Percentiles rank a stretch among this genome's conserved stretches.
These are phyloP conservation scores for Paralichthys olivaceus DNA, from an alignment of 2,113 vertebrate species.

Conservation along the genomic window DNA sequence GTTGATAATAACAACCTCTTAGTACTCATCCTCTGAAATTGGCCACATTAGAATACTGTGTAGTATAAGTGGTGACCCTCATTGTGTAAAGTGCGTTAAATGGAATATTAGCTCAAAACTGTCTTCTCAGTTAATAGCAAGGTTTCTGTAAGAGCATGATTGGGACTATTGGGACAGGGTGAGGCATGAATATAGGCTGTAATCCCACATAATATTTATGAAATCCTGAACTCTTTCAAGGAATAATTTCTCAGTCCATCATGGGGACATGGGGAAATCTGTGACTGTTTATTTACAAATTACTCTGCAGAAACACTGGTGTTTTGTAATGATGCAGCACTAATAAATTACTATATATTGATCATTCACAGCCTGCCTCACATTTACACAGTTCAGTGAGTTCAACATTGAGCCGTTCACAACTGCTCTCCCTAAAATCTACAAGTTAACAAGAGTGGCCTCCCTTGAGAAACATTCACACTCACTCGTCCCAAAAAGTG, in stretches of 20 bases:
- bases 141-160: constrained; percentile 2
- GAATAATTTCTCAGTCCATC: constrained; percentile 7
- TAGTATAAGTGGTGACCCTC: constrained; percentile 4
- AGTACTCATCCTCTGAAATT: neutral
- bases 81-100: constrained; percentile 11
- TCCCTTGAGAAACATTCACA: constrained; percentile 19
- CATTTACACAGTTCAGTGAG: neutral
- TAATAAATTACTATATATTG: neutral
- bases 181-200: neutral
- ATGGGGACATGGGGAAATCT: neutral
- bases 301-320: neutral
- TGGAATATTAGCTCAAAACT: constrained; percentile 12
- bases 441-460: constrained; percentile 21
- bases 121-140: constrained; percentile 2
- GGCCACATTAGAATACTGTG: constrained; percentile 4
- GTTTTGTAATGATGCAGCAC: constrained; percentile 5
- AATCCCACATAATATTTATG: constrained; percentile 4
- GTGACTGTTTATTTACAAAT: neutral
- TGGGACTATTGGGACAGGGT: neutral
- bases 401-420: constrained; percentile 2
- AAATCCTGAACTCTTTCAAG: neutral
- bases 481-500: constrained; percentile 47
- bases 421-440: neutral
- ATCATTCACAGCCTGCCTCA: constrained; percentile 9
- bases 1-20: constrained; percentile 9